Base-by-base conservation (phyloP, 2,113 vertebrate species). In the Artemisiospiza belli region DNA sequence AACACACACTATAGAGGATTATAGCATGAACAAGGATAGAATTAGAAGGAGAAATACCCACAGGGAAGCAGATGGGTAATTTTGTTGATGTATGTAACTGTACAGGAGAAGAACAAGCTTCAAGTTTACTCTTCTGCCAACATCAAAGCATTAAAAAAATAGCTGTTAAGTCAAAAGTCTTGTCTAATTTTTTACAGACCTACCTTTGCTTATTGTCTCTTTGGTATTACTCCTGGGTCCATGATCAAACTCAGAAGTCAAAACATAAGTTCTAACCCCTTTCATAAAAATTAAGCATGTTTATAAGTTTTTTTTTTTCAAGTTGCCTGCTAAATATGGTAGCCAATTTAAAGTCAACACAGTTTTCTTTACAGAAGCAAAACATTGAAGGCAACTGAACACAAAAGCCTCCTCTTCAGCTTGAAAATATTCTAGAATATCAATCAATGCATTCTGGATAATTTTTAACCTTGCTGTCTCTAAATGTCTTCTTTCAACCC, bases 381-480 rank as follows among this genome's bases (percentile, higher is more conserved):
- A 63, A 44, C 10, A 69, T 0, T 12, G 24, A 63, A 92, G 30
- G 27, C 33, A 43, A 44, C 25, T 64, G 28, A 87, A 86, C 7
- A 70, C 6, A 62, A 54, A 61, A 69, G 5, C 18, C 15, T 31
- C 15, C 7, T 69, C 12, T 93, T 76, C 67, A 86, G 5, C 23
- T 70, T 66, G 30, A 39, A 77, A 86, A 55, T 11, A 44, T 55
- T 6, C 43, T 35, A 63, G 6, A 77, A 28, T 39, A 70, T 22
- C 73, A 70, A 70, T 44, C 28, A 24, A 2, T 81, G 51, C 23
- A 54, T 49, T 58, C 35, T 81, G 13, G 83, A 31, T 88, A 92
- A 95, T 89, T 94, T 92, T 96, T 94, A 96, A 94, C 80, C 12
- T 28, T 67, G 33, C 35, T 44, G 58, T 62, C 55, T 68, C 55